These are phyloP conservation scores for Temnothorax unifasciatus DNA, from an alignment of 2,888 invertebrate genomes.

Conservation along the genomic window DNA sequence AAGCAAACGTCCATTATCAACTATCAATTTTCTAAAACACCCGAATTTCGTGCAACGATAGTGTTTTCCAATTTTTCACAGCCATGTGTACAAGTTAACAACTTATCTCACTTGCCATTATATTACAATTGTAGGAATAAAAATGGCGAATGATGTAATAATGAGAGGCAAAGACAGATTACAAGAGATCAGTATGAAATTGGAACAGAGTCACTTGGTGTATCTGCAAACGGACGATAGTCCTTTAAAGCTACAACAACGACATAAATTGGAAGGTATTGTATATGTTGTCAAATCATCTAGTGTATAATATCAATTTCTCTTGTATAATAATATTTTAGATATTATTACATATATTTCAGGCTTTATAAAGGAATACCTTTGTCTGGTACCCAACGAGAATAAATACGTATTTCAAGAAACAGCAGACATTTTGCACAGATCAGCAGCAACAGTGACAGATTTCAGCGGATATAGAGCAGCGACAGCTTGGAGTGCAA, in stretches of 20 bases:
- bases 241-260: slow-evolving; percentile 91
- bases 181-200: slow-evolving; percentile 91
- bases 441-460: slow-evolving; percentile 90
- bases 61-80: background rate
- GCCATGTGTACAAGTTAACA: too few relatives aligned
- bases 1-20: background rate
- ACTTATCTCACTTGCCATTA: background rate
- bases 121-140: slow-evolving; percentile 63
- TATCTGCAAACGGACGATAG: slow-evolving; percentile 94
- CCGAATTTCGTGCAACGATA: background rate
- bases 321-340: background rate
- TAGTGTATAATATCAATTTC: background rate
- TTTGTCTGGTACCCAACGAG: slow-evolving; percentile 92
- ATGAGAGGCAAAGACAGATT: slow-evolving; percentile 87
- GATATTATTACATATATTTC: slow-evolving; percentile 5
- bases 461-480: slow-evolving; percentile 94
- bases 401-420: slow-evolving; percentile 93
- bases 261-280: slow-evolving; percentile 92
- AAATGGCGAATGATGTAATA: slow-evolving; percentile 81
- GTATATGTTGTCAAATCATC: background rate
- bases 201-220: slow-evolving; percentile 92
- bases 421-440: slow-evolving; percentile 92
- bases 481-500: slow-evolving; percentile 93
- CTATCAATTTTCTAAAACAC: background rate
- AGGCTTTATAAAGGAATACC: slow-evolving; percentile 92